Conservation (phyloP, 2,888 invertebrate species). For the Ophion slaviceki region DNA sequence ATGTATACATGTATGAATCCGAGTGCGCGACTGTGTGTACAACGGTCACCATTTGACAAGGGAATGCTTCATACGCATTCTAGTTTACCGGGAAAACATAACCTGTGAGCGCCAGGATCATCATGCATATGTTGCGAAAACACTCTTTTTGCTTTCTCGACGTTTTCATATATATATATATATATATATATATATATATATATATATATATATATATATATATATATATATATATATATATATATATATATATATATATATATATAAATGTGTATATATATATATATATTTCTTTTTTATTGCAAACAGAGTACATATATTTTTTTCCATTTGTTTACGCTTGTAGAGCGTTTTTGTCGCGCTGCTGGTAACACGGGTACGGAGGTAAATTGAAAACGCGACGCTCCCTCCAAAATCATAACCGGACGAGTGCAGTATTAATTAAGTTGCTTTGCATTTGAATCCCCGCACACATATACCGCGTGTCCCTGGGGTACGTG, state of each 20-base stretch:
- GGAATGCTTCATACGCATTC: slow-evolving; percentile 6
- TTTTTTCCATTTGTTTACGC: background rate
- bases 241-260: too few relatives aligned
- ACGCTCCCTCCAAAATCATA: slow-evolving; percentile 60
- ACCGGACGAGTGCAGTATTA: slow-evolving; percentile 65
- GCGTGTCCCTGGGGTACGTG: background rate
- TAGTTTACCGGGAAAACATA: slow-evolving; percentile 11
- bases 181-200: too few relatives aligned
- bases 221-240: too few relatives aligned
- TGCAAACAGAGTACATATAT: background rate
- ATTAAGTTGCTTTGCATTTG: slow-evolving; percentile 67
- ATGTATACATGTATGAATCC: background rate
- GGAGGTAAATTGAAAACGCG: slow-evolving; percentile 59
- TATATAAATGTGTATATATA: too few relatives aligned
- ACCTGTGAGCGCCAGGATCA: slow-evolving; percentile 5
- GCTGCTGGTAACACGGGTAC: background rate
- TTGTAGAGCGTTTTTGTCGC: background rate
- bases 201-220: too few relatives aligned
- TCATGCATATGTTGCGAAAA: background rate
- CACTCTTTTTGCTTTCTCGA: background rate
- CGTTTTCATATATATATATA: background rate
- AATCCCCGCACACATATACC: background rate
- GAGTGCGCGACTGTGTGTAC: too few relatives aligned
- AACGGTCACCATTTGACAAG: background rate
- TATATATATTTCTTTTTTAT: too few relatives aligned